Evolutionary conservation across 2,797 vertebrate genomes (phyloP).

Genomic region (Tiaroga cobitis): DNA sequence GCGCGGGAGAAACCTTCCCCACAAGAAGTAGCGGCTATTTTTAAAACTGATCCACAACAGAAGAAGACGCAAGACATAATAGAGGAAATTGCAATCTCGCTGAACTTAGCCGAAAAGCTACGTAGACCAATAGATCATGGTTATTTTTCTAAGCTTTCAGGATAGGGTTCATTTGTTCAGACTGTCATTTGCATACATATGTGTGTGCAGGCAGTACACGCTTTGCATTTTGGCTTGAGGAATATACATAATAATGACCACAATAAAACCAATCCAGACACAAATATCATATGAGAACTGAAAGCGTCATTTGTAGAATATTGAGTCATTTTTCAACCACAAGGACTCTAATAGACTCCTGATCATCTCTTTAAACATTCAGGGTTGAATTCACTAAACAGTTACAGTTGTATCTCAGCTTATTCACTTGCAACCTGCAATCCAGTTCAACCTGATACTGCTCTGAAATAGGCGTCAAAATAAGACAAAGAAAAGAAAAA

Average conservation of each 20-base stretch:
- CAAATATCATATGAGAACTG: constrained; percentile 31
- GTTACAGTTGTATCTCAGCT: background rate
- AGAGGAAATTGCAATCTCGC: constrained; percentile 79
- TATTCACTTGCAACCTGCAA: background rate
- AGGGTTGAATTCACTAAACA: constrained; percentile 1
- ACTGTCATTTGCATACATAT: constrained; percentile 69
- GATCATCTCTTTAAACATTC: constrained; percentile 42
- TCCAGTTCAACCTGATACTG: background rate
- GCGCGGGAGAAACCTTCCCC: constrained; percentile 68
- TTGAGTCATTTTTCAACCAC: constrained; percentile 37
- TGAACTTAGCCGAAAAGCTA: constrained; percentile 69
- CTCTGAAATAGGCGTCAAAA: background rate
- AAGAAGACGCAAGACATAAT: constrained; percentile 78
- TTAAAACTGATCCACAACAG: constrained; percentile 78
- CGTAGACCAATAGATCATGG: constrained; percentile 78
- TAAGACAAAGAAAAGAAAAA: background rate
- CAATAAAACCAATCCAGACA: constrained; percentile 42
- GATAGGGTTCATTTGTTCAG: constrained; percentile 68
- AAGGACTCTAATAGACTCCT: constrained; percentile 21
- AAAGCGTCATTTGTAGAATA: constrained; percentile 8
- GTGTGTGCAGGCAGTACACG: constrained; percentile 58
- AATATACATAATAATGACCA: constrained; percentile 26
- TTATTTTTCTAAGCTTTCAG: constrained; percentile 72
- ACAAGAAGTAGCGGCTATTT: constrained; percentile 75
- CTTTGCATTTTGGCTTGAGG: background rate